Percentiles rank a stretch among this genome's conserved stretches.
Conservation (phyloP, 2,888 invertebrate species). For the Lasiommata megera region DNA sequence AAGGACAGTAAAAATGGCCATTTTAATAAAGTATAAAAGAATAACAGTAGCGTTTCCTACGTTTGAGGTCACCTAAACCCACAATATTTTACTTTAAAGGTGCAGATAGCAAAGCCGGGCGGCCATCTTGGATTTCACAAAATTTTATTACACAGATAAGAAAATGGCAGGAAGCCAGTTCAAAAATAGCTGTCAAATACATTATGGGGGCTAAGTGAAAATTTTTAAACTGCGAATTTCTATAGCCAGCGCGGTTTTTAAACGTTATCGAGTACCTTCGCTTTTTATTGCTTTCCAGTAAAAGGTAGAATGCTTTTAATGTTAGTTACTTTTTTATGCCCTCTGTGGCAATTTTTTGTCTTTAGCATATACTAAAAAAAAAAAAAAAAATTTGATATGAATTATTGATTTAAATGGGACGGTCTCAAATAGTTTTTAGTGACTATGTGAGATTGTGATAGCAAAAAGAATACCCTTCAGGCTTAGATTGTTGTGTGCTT, state of each 20-base stretch:
- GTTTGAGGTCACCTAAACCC: slow-evolving; percentile 24
- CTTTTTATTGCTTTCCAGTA: background rate
- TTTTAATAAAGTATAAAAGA: slow-evolving; percentile 23
- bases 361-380: too few species aligned
- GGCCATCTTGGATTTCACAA: slow-evolving; percentile 39
- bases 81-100: slow-evolving; percentile 32
- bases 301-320: slow-evolving; percentile 2
- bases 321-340: background rate
- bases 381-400: too few species aligned
- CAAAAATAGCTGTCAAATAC: slow-evolving; percentile 35
- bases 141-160: slow-evolving; percentile 39
- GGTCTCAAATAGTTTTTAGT: too few species aligned
- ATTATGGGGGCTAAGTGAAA: slow-evolving; percentile 31
- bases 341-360: background rate
- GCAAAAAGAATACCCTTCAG: too few species aligned
- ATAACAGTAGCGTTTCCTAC: slow-evolving; percentile 18
- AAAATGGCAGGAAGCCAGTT: slow-evolving; percentile 34
- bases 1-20: background rate
- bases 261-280: slow-evolving; percentile 6
- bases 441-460: too few species aligned
- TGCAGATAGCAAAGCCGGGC: slow-evolving; percentile 29
- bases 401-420: too few species aligned
- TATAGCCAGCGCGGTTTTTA: slow-evolving; percentile 14
- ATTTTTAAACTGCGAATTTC: slow-evolving; percentile 23
- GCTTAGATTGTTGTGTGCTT: too few species aligned